Conservation (phyloP, 2,888 invertebrate genomes). For the Chelonus formosanus region DNA sequence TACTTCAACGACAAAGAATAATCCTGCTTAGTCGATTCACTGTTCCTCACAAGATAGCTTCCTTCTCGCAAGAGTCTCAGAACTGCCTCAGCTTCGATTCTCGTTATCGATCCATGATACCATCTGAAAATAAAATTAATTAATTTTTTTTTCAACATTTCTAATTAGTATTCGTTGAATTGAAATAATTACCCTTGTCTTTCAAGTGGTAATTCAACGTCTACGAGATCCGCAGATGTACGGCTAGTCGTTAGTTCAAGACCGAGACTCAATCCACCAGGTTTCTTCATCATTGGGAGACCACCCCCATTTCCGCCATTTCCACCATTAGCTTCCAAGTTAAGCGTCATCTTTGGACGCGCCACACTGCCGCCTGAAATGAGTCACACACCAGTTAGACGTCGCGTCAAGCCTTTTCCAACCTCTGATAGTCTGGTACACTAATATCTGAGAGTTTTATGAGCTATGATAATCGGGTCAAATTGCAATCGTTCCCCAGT, state of each 20-base stretch:
- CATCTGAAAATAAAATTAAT: slow-evolving; percentile 68
- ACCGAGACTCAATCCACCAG: slow-evolving; percentile 65
- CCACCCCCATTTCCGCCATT: slow-evolving; percentile 51
- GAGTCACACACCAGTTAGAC: slow-evolving; percentile 58
- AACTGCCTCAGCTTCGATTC: slow-evolving; percentile 90
- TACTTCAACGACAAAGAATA: slow-evolving; percentile 95
- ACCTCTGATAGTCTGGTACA: slow-evolving; percentile 4
- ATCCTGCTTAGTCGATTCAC: slow-evolving; percentile 92
- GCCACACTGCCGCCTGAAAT: slow-evolving; percentile 60
- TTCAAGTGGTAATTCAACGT: slow-evolving; percentile 82
- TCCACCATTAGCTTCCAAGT: slow-evolving; percentile 70
- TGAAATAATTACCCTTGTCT: slow-evolving; percentile 78
- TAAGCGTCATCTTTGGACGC: slow-evolving; percentile 79
- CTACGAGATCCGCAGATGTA: slow-evolving; percentile 79
- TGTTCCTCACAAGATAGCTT: slow-evolving; percentile 92
- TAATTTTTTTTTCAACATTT: no score
- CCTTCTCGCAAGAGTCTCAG: slow-evolving; percentile 86
- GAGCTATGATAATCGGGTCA: slow-evolving; percentile 31
- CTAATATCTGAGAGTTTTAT: slow-evolving; percentile 36
- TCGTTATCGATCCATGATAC: slow-evolving; percentile 94
- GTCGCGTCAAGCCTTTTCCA: slow-evolving; percentile 39
- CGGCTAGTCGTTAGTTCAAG: slow-evolving; percentile 66
- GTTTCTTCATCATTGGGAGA: slow-evolving; percentile 58
- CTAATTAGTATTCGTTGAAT: no score
- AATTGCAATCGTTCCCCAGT: slow-evolving; percentile 18